phyloP scores from a whole-genome alignment of 2,888 invertebrate genomes.

The Chrysolina oricalcia region DNA sequence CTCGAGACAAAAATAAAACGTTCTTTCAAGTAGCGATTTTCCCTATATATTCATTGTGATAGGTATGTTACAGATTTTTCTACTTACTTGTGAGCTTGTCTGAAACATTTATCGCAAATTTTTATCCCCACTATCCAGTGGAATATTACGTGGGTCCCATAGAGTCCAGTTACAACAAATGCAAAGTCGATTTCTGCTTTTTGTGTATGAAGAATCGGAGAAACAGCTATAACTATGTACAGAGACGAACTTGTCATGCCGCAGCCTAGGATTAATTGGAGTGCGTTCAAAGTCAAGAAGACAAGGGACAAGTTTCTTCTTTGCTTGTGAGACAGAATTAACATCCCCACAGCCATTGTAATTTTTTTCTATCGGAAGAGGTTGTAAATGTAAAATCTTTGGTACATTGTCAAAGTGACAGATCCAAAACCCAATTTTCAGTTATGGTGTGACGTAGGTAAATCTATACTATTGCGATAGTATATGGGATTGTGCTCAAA shows the following conservation, averaged over 20 bases:
- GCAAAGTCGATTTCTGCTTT: constrained; percentile 69
- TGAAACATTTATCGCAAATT: constrained; percentile 67
- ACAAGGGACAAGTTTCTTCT: constrained; percentile 60
- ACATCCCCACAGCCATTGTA: constrained; percentile 63
- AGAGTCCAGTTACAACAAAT: constrained; percentile 67
- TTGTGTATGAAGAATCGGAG: constrained; percentile 68
- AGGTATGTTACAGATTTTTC: not conserved
- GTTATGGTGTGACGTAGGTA: not conserved
- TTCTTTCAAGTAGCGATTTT: no score
- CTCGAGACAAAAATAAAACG: no score
- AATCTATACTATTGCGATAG: not conserved
- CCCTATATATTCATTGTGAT: no score
- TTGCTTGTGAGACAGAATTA: constrained; percentile 61
- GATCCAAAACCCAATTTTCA: constrained; percentile 23
- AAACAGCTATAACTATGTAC: constrained; percentile 65
- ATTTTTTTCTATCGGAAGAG: constrained; percentile 31
- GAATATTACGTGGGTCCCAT: constrained; percentile 67
- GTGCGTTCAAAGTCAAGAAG: constrained; percentile 63
- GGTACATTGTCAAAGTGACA: constrained; percentile 43
- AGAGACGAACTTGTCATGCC: constrained; percentile 64
- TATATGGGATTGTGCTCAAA: not conserved
- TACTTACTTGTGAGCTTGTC: constrained; percentile 68
- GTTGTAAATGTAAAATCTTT: constrained; percentile 32
- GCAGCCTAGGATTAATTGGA: constrained; percentile 66
- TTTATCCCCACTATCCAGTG: constrained; percentile 68